phyloP scores from a whole-genome alignment of 1,140 invertebrate species.

The Drosophila sechellia region DNA sequence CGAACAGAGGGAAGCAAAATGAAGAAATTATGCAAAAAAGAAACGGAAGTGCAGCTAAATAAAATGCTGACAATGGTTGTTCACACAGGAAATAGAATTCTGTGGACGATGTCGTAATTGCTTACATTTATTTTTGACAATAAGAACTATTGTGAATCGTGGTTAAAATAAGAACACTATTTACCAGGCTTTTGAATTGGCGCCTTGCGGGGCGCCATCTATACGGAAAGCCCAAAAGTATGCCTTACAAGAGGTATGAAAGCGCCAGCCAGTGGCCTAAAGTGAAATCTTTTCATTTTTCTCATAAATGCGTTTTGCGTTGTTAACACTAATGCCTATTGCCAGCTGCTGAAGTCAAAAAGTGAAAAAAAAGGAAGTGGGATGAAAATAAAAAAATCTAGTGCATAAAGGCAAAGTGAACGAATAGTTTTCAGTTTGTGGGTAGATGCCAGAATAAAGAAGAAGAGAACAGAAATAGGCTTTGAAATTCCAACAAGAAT shows the following conservation, averaged over 20 bases:
- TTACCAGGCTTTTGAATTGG: background rate
- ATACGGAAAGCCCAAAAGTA: slow-evolving; percentile 27
- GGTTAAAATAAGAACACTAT: too few species aligned
- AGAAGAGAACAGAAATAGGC: background rate
- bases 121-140: slow-evolving; percentile 11
- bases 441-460: too few species aligned
- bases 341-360: background rate
- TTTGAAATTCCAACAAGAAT: background rate
- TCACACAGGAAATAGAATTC: slow-evolving; percentile 46
- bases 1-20: slow-evolving; percentile 19
- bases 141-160: background rate
- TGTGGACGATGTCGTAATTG: slow-evolving; percentile 24
- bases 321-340: slow-evolving; percentile 1
- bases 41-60: slow-evolving; percentile 51
- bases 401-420: background rate
- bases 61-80: slow-evolving; percentile 17
- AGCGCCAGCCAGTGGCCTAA: background rate
- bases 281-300: background rate
- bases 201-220: background rate
- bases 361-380: background rate
- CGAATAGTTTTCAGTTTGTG: background rate
- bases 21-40: slow-evolving; percentile 7
- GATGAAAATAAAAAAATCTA: background rate
- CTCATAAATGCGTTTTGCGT: slow-evolving; percentile 1
- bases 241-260: background rate